Evolutionary conservation across 2,888 invertebrate species (phyloP).

Genomic region (Andrena trimmerana): DNA sequence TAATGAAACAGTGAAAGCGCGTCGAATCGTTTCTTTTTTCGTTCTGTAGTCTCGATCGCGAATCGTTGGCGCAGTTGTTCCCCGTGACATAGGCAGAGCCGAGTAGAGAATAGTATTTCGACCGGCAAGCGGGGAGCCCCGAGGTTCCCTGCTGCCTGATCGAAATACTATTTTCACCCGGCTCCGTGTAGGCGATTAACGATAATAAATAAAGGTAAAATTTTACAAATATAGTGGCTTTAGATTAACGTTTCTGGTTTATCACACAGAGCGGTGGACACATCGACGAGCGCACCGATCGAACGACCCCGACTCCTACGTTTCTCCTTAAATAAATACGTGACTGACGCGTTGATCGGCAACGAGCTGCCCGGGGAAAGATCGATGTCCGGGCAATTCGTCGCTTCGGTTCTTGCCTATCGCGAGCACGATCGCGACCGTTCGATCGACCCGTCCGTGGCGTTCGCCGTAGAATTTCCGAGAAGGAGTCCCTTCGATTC

Average conservation of each 20-base stretch:
- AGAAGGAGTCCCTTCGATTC: slow-evolving; percentile 25
- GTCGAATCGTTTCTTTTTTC: slow-evolving; percentile 20
- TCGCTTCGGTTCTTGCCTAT: slow-evolving; percentile 40
- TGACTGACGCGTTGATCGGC: slow-evolving; percentile 14
- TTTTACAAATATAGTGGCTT: slow-evolving; percentile 56
- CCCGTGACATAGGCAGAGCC: slow-evolving; percentile 22
- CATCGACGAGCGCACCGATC: slow-evolving; percentile 25
- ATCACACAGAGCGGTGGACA: slow-evolving; percentile 38
- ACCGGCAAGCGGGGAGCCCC: background rate
- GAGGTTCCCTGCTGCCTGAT: background rate
- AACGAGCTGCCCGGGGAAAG: slow-evolving; percentile 7
- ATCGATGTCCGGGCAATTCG: background rate
- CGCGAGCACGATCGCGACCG: background rate
- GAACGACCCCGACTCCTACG: slow-evolving; percentile 30
- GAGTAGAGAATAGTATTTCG: background rate
- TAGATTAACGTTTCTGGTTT: slow-evolving; percentile 53
- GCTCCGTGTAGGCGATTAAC: slow-evolving; percentile 53
- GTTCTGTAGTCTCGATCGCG: slow-evolving; percentile 8
- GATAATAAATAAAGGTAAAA: slow-evolving; percentile 69
- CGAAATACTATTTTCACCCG: slow-evolving; percentile 7
- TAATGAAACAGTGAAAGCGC: background rate
- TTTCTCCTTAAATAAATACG: slow-evolving; percentile 26
- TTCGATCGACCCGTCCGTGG: slow-evolving; percentile 16
- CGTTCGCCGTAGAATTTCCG: slow-evolving; percentile 17
- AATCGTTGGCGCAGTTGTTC: slow-evolving; percentile 48